Conservation (phyloP, 1,140 invertebrate species). For the Aphelenchoides besseyi region DNA sequence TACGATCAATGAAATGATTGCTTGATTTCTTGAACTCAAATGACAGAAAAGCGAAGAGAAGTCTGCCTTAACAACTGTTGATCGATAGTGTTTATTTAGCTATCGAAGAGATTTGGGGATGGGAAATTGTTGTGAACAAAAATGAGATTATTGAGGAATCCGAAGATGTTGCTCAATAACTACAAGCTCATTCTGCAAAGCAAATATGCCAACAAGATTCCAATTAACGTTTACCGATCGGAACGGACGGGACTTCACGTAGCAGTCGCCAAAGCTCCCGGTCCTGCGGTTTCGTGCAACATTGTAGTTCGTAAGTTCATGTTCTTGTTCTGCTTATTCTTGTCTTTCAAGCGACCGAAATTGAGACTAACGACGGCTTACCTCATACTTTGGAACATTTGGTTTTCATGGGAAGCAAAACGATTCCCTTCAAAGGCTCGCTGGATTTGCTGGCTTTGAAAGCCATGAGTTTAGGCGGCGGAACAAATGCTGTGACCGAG, state of each 20-base stretch:
- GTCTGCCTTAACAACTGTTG: too few relatives aligned
- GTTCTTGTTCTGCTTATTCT: too few relatives aligned
- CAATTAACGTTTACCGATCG: slow-evolving; percentile 31
- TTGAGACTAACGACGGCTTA: slow-evolving; percentile 82
- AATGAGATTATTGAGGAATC: too few relatives aligned
- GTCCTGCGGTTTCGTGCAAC: slow-evolving; percentile 34
- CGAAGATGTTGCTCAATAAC: slow-evolving; percentile 2
- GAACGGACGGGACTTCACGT: slow-evolving; percentile 33
- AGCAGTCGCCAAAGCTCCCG: slow-evolving; percentile 27
- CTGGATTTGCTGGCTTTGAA: slow-evolving; percentile 76
- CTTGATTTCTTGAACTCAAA: too few relatives aligned
- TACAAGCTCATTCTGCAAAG: slow-evolving; percentile 12
- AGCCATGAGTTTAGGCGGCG: slow-evolving; percentile 10
- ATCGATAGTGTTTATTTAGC: too few relatives aligned
- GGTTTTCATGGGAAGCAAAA: slow-evolving; percentile 82
- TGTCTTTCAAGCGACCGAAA: too few relatives aligned
- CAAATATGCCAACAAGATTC: slow-evolving; percentile 24
- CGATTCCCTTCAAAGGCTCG: slow-evolving; percentile 79
- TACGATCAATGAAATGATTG: too few relatives aligned
- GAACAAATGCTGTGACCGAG: slow-evolving; percentile 27
- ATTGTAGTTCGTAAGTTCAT: too few relatives aligned
- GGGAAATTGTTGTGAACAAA: too few relatives aligned
- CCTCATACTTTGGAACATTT: slow-evolving; percentile 88
- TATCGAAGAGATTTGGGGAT: too few relatives aligned
- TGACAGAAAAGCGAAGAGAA: too few relatives aligned